Evolutionary conservation across 2,888 invertebrate genomes (phyloP).

Genomic region (Cloeon dipterum): DNA sequence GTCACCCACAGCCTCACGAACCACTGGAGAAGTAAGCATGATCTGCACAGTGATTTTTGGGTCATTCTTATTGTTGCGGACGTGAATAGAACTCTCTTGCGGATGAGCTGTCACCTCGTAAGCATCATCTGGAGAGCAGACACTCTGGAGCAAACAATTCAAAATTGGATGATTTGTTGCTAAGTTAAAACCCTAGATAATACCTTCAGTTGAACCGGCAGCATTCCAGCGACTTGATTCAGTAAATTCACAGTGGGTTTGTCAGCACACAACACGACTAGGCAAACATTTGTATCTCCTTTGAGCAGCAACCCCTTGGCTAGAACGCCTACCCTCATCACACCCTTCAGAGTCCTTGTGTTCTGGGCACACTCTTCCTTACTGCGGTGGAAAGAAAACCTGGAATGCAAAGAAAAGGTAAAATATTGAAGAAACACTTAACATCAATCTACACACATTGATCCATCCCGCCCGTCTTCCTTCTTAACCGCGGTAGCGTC

Average conservation of each 20-base stretch:
- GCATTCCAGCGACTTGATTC: slow-evolving; percentile 61
- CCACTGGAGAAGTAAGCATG: slow-evolving; percentile 76
- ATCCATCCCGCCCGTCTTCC: slow-evolving; percentile 61
- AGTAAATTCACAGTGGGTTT: slow-evolving; percentile 73
- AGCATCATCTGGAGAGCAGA: slow-evolving; percentile 39
- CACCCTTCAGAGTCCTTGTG: slow-evolving; percentile 69
- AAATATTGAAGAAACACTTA: background rate
- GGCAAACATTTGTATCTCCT: slow-evolving; percentile 71
- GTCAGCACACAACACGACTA: slow-evolving; percentile 87
- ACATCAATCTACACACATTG: slow-evolving; percentile 33
- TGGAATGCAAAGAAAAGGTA: slow-evolving; percentile 13
- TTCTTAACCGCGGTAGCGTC: slow-evolving; percentile 29
- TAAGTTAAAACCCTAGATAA: slow-evolving; percentile 6
- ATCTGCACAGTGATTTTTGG: slow-evolving; percentile 50
- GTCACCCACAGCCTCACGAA: too few species aligned
- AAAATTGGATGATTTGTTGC: background rate
- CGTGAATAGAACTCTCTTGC: slow-evolving; percentile 64
- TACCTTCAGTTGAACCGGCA: slow-evolving; percentile 56
- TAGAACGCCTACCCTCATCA: slow-evolving; percentile 86
- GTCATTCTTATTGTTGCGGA: slow-evolving; percentile 44
- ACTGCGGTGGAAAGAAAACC: slow-evolving; percentile 42
- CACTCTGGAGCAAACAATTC: slow-evolving; percentile 11
- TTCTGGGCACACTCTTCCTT: slow-evolving; percentile 28
- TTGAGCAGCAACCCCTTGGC: slow-evolving; percentile 74
- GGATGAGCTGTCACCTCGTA: slow-evolving; percentile 68